phyloP scores from a whole-genome alignment of 2,113 vertebrate species.

The Callipepla californica region DNA sequence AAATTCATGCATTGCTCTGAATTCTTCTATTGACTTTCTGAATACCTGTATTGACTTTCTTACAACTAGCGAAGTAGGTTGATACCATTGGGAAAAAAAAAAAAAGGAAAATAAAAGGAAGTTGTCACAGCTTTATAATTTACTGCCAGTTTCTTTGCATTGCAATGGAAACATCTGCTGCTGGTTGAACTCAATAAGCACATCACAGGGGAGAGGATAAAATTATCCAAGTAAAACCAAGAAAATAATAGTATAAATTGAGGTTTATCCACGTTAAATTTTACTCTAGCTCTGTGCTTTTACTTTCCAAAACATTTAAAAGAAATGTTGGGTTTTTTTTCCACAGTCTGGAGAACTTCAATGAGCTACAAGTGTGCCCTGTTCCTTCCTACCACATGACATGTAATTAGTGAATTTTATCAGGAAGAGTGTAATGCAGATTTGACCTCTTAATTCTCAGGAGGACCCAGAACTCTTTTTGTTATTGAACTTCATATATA shows the following conservation, averaged over 20 bases:
- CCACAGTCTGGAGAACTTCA: background rate
- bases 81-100: background rate
- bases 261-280: background rate
- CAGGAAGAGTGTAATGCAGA: background rate
- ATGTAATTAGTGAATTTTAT: background rate
- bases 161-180: background rate
- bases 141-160: background rate
- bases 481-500: background rate
- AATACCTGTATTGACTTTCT: background rate
- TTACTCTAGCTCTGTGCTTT: background rate
- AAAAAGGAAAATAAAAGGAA: background rate
- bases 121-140: background rate
- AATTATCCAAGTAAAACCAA: background rate
- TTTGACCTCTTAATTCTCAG: background rate
- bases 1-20: background rate
- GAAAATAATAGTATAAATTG: background rate
- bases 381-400: rapidly evolving
- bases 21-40: background rate
- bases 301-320: background rate
- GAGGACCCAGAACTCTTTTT: background rate
- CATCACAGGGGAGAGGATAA: background rate
- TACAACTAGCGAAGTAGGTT: background rate
- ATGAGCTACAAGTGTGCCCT: background rate
- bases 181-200: background rate
- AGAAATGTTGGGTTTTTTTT: background rate